These are phyloP conservation scores for Suncus etruscus DNA, from an alignment of 2,113 vertebrate species.

Conservation along the genomic window DNA sequence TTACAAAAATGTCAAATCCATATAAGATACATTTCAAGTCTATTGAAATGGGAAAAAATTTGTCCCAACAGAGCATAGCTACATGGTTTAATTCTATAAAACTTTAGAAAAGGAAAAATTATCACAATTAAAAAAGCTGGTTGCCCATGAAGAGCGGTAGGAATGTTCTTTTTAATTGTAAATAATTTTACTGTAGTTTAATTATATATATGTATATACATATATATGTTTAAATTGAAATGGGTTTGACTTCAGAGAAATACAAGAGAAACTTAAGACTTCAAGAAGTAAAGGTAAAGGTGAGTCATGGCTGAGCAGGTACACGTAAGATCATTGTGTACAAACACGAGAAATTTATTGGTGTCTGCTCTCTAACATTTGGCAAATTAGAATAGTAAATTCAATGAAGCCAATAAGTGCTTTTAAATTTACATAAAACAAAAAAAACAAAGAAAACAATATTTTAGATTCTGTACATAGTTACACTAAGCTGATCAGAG, in stretches of 20 bases:
- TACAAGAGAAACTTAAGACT: too few relatives aligned
- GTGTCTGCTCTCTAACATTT: neutral
- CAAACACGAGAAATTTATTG: neutral
- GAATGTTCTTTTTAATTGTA: too few relatives aligned
- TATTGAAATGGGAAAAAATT: neutral
- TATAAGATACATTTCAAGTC: neutral
- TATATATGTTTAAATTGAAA: too few relatives aligned
- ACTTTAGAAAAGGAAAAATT: neutral
- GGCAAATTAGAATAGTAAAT: neutral
- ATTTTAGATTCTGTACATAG: neutral
- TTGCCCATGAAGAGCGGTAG: neutral
- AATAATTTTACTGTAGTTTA: too few relatives aligned
- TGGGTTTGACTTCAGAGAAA: too few relatives aligned
- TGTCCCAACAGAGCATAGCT: neutral
- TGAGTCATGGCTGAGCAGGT: neutral
- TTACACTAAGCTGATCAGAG: neutral
- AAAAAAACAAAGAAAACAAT: slow-evolving; percentile 11
- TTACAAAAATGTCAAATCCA: too few relatives aligned
- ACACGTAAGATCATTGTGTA: neutral
- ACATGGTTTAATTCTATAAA: neutral
- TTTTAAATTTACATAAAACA: neutral
- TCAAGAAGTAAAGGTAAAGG: neutral
- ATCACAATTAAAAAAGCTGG: neutral
- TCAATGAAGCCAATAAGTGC: neutral
- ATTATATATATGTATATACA: too few relatives aligned